Conservation (phyloP, 1,140 invertebrate species). For the Lasaia peninsularis region DNA sequence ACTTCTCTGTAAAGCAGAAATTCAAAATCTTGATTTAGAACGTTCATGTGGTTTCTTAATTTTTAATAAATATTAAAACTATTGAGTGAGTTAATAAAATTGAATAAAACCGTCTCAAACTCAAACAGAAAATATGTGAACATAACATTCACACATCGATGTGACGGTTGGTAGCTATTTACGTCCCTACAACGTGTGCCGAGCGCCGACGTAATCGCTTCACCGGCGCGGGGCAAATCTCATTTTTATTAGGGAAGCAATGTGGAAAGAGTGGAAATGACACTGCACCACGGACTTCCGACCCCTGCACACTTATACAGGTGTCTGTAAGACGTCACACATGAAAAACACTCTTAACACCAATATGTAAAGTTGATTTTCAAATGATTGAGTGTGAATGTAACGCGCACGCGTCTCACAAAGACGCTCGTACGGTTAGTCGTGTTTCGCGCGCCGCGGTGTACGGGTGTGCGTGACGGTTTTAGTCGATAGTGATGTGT, state of each 20-base stretch:
- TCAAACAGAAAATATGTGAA: slow-evolving; percentile 6
- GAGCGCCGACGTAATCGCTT: slow-evolving; percentile 32
- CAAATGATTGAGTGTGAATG: slow-evolving; percentile 1
- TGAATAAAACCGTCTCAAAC: neutral
- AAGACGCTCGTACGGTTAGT: slow-evolving; percentile 41
- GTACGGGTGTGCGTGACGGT: slow-evolving; percentile 26
- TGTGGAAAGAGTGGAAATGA: slow-evolving; percentile 68
- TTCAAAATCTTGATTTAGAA: no score
- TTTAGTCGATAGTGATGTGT: slow-evolving; percentile 18
- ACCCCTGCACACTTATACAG: slow-evolving; percentile 62
- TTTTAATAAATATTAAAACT: no score
- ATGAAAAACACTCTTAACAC: slow-evolving; percentile 25
- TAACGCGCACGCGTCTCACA: slow-evolving; percentile 35
- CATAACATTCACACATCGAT: slow-evolving; percentile 21
- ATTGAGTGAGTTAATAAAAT: no score
- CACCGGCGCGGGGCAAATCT: slow-evolving; percentile 48
- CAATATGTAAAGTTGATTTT: slow-evolving; percentile 25
- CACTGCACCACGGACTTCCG: slow-evolving; percentile 70
- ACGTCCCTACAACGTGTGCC: slow-evolving; percentile 25
- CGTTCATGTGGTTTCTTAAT: no score
- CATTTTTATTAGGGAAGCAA: slow-evolving; percentile 70
- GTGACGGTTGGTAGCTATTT: slow-evolving; percentile 27
- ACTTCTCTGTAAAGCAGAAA: no score
- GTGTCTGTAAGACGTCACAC: slow-evolving; percentile 40
- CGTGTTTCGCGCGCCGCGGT: slow-evolving; percentile 30